These are phyloP conservation scores for Telenomus remus DNA, from an alignment of 1,140 invertebrate genomes.

Conservation along the genomic window DNA sequence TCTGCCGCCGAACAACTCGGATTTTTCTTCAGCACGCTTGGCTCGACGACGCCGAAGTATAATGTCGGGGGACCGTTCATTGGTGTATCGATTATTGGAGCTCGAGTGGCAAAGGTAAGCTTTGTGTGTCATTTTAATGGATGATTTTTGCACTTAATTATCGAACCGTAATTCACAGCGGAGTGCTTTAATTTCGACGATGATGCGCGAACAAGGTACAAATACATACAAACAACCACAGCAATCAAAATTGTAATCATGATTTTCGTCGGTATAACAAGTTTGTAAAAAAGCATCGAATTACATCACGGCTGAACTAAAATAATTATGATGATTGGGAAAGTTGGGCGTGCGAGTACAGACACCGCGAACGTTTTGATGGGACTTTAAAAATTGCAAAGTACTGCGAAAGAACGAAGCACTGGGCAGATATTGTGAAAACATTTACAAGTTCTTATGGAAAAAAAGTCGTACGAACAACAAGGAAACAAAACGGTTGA, in stretches of 20 bases:
- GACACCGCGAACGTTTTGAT: too few relatives aligned
- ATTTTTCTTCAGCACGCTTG: constrained; percentile 65
- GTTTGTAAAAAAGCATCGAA: too few relatives aligned
- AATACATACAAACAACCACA: not conserved
- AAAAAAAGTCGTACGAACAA: constrained; percentile 15
- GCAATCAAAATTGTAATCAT: too few relatives aligned
- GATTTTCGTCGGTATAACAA: too few relatives aligned
- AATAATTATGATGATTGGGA: too few relatives aligned
- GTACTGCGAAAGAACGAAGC: too few relatives aligned
- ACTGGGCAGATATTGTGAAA: too few relatives aligned
- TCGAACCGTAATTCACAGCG: constrained; percentile 11
- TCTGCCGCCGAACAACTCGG: constrained; percentile 71
- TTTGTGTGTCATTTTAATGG: constrained; percentile 36
- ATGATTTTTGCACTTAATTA: constrained; percentile 37
- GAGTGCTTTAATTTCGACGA: constrained; percentile 14
- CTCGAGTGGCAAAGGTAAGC: constrained; percentile 62
- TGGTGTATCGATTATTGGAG: constrained; percentile 61
- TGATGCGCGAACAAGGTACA: not conserved
- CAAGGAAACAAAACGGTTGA: constrained; percentile 15
- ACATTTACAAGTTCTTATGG: too few relatives aligned
- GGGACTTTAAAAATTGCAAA: too few relatives aligned
- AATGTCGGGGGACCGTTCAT: constrained; percentile 43
- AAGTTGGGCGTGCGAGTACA: too few relatives aligned
- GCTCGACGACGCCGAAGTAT: constrained; percentile 54
- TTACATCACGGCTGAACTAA: too few relatives aligned